A percentile compares a stretch with the other conserved stretches of the same genome.
Evolutionary conservation across 2,797 vertebrate genomes (phyloP).

Genomic region (Simalia tracyae): DNA sequence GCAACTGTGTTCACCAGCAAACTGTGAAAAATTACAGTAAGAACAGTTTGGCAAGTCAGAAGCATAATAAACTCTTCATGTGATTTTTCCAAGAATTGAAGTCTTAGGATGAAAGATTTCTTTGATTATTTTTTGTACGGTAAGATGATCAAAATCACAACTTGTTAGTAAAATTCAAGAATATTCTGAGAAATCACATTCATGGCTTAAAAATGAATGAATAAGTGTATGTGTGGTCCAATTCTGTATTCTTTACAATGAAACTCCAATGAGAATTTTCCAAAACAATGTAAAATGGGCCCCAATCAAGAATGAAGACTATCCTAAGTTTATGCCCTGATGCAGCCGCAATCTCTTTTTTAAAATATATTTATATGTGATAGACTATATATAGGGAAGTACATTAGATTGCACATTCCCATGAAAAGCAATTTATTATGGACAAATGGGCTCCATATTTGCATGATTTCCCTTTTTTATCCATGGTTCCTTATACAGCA

Average conservation of each 20-base stretch:
- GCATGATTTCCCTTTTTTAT: background rate
- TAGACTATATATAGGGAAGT: background rate
- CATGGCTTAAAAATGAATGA: slow-evolving; percentile 63
- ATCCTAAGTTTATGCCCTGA: background rate
- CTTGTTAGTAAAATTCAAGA: slow-evolving; percentile 11
- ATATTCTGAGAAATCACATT: slow-evolving; percentile 57
- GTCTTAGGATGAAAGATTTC: slow-evolving; percentile 47
- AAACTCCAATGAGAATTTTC: slow-evolving; percentile 35
- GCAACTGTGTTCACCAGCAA: slow-evolving; percentile 70
- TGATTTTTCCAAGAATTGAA: slow-evolving; percentile 44
- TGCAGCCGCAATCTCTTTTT: background rate
- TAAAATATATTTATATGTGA: background rate
- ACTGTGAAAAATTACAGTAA: slow-evolving; percentile 60
- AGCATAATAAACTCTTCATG: slow-evolving; percentile 50
- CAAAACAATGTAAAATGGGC: slow-evolving; percentile 49
- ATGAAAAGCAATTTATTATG: background rate
- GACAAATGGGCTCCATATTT: background rate
- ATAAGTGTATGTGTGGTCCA: slow-evolving; percentile 51
- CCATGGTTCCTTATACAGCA: background rate
- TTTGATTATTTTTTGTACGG: slow-evolving; percentile 40
- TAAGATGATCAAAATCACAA: slow-evolving; percentile 11
- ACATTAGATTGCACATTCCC: background rate
- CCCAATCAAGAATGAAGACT: slow-evolving; percentile 30
- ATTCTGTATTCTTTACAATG: slow-evolving; percentile 55
- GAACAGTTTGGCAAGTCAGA: slow-evolving; percentile 61